Conservation (phyloP, 2,888 invertebrate species). For the Physocephala rufipes region DNA sequence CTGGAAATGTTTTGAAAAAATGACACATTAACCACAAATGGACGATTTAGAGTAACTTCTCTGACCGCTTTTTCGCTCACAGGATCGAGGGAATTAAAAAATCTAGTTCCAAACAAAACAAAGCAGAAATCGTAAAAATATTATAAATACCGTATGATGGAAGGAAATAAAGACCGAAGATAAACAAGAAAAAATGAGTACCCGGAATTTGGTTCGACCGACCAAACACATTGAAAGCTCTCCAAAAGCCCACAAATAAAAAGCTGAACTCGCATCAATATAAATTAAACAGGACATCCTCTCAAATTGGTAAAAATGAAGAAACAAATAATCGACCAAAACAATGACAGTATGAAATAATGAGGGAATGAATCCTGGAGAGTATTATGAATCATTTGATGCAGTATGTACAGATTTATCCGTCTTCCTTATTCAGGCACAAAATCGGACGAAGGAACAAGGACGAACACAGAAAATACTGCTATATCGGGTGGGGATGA, state of each 20-base stretch:
- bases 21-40: slow-evolving; percentile 19
- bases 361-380: no score
- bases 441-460: background rate
- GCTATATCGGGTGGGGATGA: background rate
- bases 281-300: slow-evolving; percentile 9
- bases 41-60: slow-evolving; percentile 18
- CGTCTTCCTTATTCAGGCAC: slow-evolving; percentile 15
- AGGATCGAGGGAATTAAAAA: slow-evolving; percentile 6
- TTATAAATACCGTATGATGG: background rate
- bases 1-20: slow-evolving; percentile 11
- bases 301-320: background rate
- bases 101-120: slow-evolving; percentile 1
- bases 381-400: background rate
- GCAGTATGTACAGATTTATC: background rate
- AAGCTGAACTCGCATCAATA: background rate
- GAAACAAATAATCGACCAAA: background rate
- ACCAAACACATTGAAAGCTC: no score
- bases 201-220: background rate
- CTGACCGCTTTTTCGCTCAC: background rate
- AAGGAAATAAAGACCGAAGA: background rate
- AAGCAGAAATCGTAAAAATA: background rate
- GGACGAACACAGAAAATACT: background rate
- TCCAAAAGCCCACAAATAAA: background rate
- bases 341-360: background rate
- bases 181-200: background rate